These are phyloP conservation scores for Pseudopipra pipra DNA, from an alignment of 2,113 vertebrate species.

Conservation along the genomic window DNA sequence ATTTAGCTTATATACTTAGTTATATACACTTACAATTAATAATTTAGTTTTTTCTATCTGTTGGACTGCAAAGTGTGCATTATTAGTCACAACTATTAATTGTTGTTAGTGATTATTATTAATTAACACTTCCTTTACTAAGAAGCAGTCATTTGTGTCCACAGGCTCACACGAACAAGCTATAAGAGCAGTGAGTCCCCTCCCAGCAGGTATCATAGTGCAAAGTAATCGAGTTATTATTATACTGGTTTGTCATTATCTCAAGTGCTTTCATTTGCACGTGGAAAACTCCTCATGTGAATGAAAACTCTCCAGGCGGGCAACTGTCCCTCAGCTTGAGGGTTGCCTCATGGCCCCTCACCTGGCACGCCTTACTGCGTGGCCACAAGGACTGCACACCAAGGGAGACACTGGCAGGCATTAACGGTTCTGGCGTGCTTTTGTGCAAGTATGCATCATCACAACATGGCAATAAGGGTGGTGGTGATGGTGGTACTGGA, in stretches of 20 bases:
- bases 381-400: neutral
- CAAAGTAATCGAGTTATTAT: neutral
- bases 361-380: neutral
- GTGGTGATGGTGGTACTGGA: neutral
- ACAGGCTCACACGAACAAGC: neutral
- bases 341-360: neutral
- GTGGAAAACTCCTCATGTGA: neutral
- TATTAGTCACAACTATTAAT: neutral
- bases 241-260: neutral
- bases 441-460: neutral
- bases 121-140: neutral
- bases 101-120: neutral
- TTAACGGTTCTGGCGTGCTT: neutral
- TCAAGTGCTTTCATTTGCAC: neutral
- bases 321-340: neutral
- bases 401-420: neutral
- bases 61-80: neutral
- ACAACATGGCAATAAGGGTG: neutral
- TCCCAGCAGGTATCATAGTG: neutral
- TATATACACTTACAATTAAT: neutral
- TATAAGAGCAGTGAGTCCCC: neutral
- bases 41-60: neutral
- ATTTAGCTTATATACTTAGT: neutral
- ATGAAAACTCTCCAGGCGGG: neutral
- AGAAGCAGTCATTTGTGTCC: neutral